These are phyloP conservation scores for Otis tarda DNA, from an alignment of 2,113 vertebrate species.

Conservation along the genomic window DNA sequence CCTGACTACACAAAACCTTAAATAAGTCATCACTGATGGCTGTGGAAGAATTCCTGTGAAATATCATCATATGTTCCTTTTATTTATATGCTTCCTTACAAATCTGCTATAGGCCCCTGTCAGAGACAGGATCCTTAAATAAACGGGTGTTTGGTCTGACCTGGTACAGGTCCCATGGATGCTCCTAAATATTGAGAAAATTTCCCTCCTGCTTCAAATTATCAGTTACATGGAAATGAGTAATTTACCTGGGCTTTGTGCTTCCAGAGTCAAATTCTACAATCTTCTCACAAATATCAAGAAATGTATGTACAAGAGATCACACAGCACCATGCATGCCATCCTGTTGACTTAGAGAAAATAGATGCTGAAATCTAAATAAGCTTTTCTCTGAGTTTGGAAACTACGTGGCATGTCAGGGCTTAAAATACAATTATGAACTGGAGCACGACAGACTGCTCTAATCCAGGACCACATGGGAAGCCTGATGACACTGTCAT, in stretches of 20 bases:
- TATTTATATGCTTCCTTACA: background rate
- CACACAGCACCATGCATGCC: background rate
- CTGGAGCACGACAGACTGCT: background rate
- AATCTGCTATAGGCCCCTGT: background rate
- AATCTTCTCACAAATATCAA: background rate
- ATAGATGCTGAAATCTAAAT: background rate
- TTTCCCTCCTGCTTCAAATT: background rate
- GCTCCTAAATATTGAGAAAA: background rate
- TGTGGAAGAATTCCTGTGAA: background rate
- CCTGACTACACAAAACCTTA: background rate
- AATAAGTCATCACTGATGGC: background rate
- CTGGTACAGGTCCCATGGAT: background rate
- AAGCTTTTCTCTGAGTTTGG: background rate
- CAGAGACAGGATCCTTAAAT: background rate
- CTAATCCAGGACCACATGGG: background rate
- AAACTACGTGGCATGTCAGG: accelerated
- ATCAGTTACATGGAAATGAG: background rate
- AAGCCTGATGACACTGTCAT: background rate
- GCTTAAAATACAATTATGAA: background rate
- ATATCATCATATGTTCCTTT: background rate
- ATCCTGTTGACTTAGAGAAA: background rate
- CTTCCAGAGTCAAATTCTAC: background rate
- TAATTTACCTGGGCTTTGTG: background rate
- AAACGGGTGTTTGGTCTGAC: background rate
- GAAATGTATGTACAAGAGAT: background rate